These are phyloP conservation scores for Leptopilina clavipes DNA, from an alignment of 1,140 invertebrate genomes.

Conservation along the genomic window DNA sequence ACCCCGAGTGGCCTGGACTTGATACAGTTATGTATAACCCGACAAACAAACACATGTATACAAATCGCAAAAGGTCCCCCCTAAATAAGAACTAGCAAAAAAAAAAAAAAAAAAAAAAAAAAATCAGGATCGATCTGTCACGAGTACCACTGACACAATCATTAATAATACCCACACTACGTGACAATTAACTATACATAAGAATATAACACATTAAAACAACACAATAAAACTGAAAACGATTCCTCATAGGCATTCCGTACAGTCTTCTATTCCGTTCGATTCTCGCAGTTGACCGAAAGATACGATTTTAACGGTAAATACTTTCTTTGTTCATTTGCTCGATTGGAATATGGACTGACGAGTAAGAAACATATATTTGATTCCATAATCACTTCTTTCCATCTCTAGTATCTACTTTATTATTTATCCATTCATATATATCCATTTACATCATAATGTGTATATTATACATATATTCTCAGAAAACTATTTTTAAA, in stretches of 20 bases:
- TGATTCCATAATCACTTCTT: background rate
- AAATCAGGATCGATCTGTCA: too few species aligned
- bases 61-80: background rate
- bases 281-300: constrained; percentile 39
- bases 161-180: constrained; percentile 13
- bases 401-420: constrained; percentile 6
- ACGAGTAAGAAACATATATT: background rate
- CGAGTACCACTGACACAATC: background rate
- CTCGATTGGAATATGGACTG: constrained; percentile 38
- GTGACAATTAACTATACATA: constrained; percentile 36
- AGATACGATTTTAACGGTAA: constrained; percentile 55
- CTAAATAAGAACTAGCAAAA: too few species aligned
- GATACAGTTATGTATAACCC: constrained; percentile 50
- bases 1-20: constrained; percentile 26
- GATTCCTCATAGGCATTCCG: constrained; percentile 46
- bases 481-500: too few species aligned
- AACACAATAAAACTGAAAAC: constrained; percentile 35
- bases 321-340: constrained; percentile 38
- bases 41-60: constrained; percentile 1
- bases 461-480: background rate
- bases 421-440: background rate
- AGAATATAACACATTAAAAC: background rate
- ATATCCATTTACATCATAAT: background rate
- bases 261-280: constrained; percentile 39
- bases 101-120: too few species aligned